These are phyloP conservation scores for Bergia sp. DNA, from an alignment of 92 coral and sea anemone genomes.

Conservation along the genomic window DNA sequence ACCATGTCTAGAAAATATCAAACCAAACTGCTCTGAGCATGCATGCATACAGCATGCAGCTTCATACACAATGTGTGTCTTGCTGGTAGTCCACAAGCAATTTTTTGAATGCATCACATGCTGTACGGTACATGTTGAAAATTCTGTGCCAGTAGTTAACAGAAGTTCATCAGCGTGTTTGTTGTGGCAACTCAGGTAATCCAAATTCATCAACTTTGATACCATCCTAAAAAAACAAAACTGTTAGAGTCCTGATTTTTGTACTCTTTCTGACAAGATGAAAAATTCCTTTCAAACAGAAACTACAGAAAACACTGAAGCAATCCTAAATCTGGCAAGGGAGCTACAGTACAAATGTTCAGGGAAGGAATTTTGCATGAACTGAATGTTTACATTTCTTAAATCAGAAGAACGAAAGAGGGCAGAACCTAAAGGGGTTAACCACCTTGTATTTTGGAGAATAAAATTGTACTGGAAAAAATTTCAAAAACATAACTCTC, in stretches of 20 bases:
- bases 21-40: neutral
- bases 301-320: too few relatives aligned
- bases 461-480: too few relatives aligned
- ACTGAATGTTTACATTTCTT: too few relatives aligned
- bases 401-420: too few relatives aligned
- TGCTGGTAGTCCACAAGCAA: neutral
- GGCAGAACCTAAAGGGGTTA: too few relatives aligned
- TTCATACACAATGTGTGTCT: neutral
- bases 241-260: neutral
- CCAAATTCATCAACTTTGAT: constrained; percentile 99
- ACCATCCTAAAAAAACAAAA: constrained; percentile 80
- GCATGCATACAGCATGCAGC: neutral
- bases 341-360: too few relatives aligned
- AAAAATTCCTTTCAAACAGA: too few relatives aligned
- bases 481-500: too few relatives aligned
- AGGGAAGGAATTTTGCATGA: too few relatives aligned
- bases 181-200: constrained; percentile 91
- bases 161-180: constrained; percentile 46
- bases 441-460: too few relatives aligned
- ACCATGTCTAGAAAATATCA: neutral
- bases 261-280: too few relatives aligned
- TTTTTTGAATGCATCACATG: neutral
- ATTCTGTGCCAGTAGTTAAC: neutral
- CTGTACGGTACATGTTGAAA: neutral
- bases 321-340: too few relatives aligned